A percentile compares a stretch with the other conserved stretches of the same genome.
Conservation (phyloP, 92 coral and sea anemone genomes). For the Palythoa grandiflora region DNA sequence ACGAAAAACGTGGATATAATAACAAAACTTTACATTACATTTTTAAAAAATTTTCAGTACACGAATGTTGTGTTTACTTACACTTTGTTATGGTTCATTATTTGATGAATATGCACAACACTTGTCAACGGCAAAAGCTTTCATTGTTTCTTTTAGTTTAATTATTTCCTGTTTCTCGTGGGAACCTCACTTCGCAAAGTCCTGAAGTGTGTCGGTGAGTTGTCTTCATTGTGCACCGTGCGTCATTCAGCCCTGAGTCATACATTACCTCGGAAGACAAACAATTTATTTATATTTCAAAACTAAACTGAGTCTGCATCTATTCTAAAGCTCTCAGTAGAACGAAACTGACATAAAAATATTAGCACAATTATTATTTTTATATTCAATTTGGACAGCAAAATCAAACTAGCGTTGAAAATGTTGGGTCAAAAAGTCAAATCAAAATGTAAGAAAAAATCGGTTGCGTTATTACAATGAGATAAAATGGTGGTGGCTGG, state of each 20-base stretch:
- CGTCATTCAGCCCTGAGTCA: neutral
- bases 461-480: too few species aligned
- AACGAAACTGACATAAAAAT: too few species aligned
- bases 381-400: too few species aligned
- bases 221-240: conserved; percentile 19
- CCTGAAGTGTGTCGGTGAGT: conserved; percentile 44
- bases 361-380: too few species aligned
- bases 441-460: too few species aligned
- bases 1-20: neutral
- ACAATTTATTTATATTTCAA: neutral
- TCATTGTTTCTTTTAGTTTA: neutral
- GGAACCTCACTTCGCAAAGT: conserved; percentile 25
- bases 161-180: conserved; percentile 54
- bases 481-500: too few species aligned
- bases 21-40: neutral
- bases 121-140: conserved; percentile 16
- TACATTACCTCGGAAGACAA: neutral
- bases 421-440: too few species aligned
- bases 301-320: too few species aligned
- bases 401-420: too few species aligned
- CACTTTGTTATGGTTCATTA: conserved; percentile 16
- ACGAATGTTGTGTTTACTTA: neutral
- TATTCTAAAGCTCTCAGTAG: too few species aligned
- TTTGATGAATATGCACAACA: conserved; percentile 2
- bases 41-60: neutral